Evolutionary conservation across 2,888 invertebrate genomes (phyloP).

Genomic region (Schizaphis graminum): DNA sequence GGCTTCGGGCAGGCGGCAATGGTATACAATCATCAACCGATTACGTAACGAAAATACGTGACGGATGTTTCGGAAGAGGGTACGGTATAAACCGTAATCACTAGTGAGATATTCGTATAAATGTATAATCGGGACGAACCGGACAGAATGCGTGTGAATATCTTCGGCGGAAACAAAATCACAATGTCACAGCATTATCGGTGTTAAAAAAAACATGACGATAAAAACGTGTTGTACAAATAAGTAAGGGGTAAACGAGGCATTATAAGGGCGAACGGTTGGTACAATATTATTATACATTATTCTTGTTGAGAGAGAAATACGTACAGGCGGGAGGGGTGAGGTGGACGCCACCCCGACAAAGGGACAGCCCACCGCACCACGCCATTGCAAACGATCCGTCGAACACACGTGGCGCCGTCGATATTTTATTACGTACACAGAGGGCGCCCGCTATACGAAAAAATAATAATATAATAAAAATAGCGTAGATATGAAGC

Average conservation of each 20-base stretch:
- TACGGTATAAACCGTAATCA: background rate
- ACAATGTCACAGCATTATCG: background rate
- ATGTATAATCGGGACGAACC: background rate
- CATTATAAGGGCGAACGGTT: background rate
- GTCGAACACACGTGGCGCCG: slow-evolving; percentile 30
- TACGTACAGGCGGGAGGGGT: background rate
- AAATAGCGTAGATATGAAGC: background rate
- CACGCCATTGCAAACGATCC: background rate
- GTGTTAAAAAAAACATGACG: background rate
- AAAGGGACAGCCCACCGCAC: background rate
- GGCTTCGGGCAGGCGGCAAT: background rate
- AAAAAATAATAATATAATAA: background rate
- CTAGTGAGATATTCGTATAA: background rate
- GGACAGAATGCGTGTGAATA: background rate
- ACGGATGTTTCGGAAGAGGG: background rate
- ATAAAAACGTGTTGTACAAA: background rate
- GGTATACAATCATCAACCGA: background rate
- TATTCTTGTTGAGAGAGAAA: background rate
- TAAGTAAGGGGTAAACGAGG: background rate
- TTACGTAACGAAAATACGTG: background rate
- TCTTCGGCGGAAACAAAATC: background rate
- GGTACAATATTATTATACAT: background rate
- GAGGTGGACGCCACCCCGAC: background rate
- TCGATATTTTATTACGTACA: slow-evolving; percentile 19
- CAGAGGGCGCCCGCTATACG: background rate